Conservation (phyloP, 2,888 invertebrate genomes). For the Drosophila ustulata region DNA sequence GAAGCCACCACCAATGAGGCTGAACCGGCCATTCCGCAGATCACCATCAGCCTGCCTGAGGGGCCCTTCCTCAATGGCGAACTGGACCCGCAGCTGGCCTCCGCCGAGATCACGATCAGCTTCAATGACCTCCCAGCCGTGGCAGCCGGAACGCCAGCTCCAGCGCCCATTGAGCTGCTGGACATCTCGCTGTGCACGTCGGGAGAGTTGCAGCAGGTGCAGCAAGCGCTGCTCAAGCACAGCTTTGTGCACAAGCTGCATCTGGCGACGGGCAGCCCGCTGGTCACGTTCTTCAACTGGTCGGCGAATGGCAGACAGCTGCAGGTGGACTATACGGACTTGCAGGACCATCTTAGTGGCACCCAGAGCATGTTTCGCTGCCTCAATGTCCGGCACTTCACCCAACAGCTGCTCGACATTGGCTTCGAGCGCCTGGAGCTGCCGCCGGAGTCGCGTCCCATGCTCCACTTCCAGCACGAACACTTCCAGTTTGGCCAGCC, state of each 20-base stretch:
- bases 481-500: conserved; percentile 17
- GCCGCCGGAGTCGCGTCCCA: background rate
- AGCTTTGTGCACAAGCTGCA: conserved; percentile 50
- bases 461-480: conserved; percentile 31
- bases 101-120: conserved; percentile 11
- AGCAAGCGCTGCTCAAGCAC: background rate
- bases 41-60: conserved; percentile 3
- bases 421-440: conserved; percentile 38
- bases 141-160: background rate
- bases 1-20: background rate
- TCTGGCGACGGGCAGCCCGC: conserved; percentile 33
- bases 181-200: background rate
- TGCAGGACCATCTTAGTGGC: conserved; percentile 56
- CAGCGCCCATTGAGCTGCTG: background rate
- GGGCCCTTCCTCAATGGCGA: background rate
- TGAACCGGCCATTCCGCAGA: background rate
- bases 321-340: conserved; percentile 42
- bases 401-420: background rate
- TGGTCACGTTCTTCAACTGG: conserved; percentile 45
- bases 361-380: conserved; percentile 32
- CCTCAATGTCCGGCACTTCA: conserved; percentile 34
- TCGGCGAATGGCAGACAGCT: conserved; percentile 32
- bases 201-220: conserved; percentile 3
- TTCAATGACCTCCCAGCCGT: conserved; percentile 6
- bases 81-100: background rate